Percentiles rank a stretch among this genome's conserved stretches.
Conservation (phyloP, 2,797 vertebrate genomes). For the Pantherophis vulpinus region DNA sequence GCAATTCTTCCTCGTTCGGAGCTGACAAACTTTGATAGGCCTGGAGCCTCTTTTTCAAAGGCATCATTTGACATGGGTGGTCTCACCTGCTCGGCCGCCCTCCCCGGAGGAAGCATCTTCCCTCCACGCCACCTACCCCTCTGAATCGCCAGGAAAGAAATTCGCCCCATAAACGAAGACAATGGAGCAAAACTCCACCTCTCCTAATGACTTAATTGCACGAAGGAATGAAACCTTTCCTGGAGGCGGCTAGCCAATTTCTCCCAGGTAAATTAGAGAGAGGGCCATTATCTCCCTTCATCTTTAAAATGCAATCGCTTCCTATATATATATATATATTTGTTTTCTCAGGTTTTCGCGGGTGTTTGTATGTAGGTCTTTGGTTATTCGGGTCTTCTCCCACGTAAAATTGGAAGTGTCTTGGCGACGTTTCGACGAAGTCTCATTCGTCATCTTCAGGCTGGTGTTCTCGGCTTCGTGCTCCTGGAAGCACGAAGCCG, state of each 20-base stretch:
- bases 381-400: too few species aligned
- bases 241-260: conserved; percentile 56
- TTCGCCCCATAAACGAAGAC: conserved; percentile 35
- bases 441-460: too few species aligned
- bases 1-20: neutral
- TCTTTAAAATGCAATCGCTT: conserved; percentile 60
- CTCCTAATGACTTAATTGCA: conserved; percentile 70
- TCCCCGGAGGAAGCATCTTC: neutral
- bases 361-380: too few species aligned
- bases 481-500: too few species aligned
- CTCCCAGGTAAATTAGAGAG: conserved; percentile 63
- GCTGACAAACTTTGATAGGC: accelerated
- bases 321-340: too few species aligned
- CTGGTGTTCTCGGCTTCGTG: too few species aligned
- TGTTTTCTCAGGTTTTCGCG: too few species aligned
- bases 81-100: neutral
- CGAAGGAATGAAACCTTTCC: conserved; percentile 64
- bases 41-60: neutral
- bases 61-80: neutral
- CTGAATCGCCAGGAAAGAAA: conserved; percentile 32
- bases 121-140: neutral
- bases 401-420: too few species aligned
- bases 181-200: conserved; percentile 18
- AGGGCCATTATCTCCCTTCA: conserved; percentile 58
- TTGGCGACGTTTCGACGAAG: too few species aligned